Base-by-base conservation (phyloP, 2,888 invertebrate genomes). In the Microctonus hyperodae region DNA sequence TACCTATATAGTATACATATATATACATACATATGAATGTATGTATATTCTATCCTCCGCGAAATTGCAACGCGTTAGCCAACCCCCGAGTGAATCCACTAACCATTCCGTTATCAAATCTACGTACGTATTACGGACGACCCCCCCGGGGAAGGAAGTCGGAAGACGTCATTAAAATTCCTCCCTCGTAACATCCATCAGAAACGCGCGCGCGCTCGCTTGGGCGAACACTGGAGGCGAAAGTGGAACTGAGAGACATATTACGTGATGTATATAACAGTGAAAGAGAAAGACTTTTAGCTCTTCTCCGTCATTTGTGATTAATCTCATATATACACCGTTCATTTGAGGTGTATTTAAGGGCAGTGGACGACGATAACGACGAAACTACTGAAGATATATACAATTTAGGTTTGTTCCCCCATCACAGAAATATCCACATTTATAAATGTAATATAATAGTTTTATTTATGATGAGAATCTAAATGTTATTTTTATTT, bases 71-170 rank as follows among this genome's bases (percentile, higher is more conserved):
- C 79, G 80, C 81, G 78, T 82, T 81, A 79, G 77, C 76, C 74
- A 65, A 64, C 35, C 53, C 68, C 62, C 62, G 75, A 72, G 72
- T 72, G 77, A 81, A 81, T 80, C 79, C 79, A 78, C 78, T 80
- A 83, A 81, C 81, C 82, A 79, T 81, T 80, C 79, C 79, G 81
- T 83, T 83, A 83, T 83, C 83, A 82, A 83, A 83, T 83, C 81
- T 83, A 77, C 79, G 75, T 74, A 69, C 65, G 77, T 74, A 73
- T 78, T 76, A 77, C 73, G 25, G 67, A 61, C 44, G 66, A 65
- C 44, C 63, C 65, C 67, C 66, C 37, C 65, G 60, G 59, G 68
- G 69, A 69, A 71, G 70, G 69, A 64, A 71, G 65, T 62, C 71
- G 58, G 66, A 72, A 59, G 69, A 72, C 59, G 69, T 69, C 75